These are phyloP conservation scores for Eupithecia insigniata DNA, from an alignment of 2,888 invertebrate genomes.

Conservation along the genomic window DNA sequence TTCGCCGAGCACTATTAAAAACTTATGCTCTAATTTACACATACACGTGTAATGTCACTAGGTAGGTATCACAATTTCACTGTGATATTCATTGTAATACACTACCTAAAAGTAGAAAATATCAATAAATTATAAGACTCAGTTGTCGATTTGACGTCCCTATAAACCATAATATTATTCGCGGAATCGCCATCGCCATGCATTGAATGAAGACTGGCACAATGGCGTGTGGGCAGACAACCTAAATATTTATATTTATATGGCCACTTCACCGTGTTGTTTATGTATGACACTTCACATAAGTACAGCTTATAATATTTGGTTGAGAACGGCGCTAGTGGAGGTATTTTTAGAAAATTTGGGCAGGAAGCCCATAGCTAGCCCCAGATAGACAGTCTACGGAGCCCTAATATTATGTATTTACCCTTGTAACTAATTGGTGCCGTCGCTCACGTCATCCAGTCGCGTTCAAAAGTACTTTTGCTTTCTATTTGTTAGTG, in stretches of 20 bases:
- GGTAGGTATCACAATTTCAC: too few species aligned
- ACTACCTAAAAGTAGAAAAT: too few species aligned
- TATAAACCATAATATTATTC: slow-evolving; percentile 25
- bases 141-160: slow-evolving; percentile 15
- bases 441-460: not conserved
- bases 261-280: slow-evolving; percentile 27
- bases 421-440: not conserved
- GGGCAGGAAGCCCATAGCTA: too few species aligned
- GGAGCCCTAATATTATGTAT: not conserved
- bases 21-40: too few species aligned
- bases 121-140: not conserved
- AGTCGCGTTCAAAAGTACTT: not conserved
- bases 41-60: too few species aligned
- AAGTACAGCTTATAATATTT: slow-evolving; percentile 14
- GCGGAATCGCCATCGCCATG: slow-evolving; percentile 21
- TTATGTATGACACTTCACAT: slow-evolving; percentile 31
- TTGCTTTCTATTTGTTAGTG: not conserved
- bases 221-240: slow-evolving; percentile 33
- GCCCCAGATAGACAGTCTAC: not conserved
- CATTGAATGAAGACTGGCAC: slow-evolving; percentile 32
- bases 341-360: not conserved
- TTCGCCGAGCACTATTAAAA: too few species aligned
- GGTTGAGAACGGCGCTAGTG: not conserved
- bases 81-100: too few species aligned
- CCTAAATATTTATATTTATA: slow-evolving; percentile 38